These are phyloP conservation scores for Amiota communis DNA, from an alignment of 2,888 invertebrate genomes.

Conservation along the genomic window DNA sequence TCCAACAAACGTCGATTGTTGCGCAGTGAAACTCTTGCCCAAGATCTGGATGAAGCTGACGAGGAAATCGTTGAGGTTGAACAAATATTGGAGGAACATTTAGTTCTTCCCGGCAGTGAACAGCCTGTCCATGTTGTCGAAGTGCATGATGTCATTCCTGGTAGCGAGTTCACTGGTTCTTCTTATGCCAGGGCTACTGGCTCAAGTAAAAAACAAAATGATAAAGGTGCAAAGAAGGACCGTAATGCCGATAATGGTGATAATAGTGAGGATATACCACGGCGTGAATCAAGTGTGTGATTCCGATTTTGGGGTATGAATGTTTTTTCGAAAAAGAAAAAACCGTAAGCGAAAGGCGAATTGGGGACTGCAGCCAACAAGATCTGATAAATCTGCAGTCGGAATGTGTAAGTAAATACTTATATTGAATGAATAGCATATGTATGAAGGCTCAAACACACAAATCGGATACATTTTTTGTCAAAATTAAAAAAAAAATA, in stretches of 20 bases:
- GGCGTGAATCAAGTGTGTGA: slow-evolving; percentile 53
- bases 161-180: not conserved
- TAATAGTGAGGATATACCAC: slow-evolving; percentile 1
- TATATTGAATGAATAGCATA: too few relatives aligned
- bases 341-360: slow-evolving; percentile 31
- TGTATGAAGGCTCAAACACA: too few relatives aligned
- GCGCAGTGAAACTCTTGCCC: slow-evolving; percentile 68
- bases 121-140: not conserved
- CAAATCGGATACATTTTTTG: too few relatives aligned
- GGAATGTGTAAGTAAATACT: too few relatives aligned
- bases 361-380: too few relatives aligned
- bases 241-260: not conserved
- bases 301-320: slow-evolving; percentile 57
- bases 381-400: too few relatives aligned
- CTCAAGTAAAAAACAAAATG: not conserved
- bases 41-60: slow-evolving; percentile 59
- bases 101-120: not conserved
- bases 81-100: not conserved
- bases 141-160: not conserved
- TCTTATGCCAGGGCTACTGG: slow-evolving; percentile 23
- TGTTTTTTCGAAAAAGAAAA: slow-evolving; percentile 57
- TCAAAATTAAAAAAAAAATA: too few relatives aligned
- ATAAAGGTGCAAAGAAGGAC: not conserved
- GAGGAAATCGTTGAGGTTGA: slow-evolving; percentile 24
- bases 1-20: slow-evolving; percentile 58